Evolutionary conservation across 2,888 invertebrate genomes (phyloP).

Genomic region (Meiosimyza platycephala): DNA sequence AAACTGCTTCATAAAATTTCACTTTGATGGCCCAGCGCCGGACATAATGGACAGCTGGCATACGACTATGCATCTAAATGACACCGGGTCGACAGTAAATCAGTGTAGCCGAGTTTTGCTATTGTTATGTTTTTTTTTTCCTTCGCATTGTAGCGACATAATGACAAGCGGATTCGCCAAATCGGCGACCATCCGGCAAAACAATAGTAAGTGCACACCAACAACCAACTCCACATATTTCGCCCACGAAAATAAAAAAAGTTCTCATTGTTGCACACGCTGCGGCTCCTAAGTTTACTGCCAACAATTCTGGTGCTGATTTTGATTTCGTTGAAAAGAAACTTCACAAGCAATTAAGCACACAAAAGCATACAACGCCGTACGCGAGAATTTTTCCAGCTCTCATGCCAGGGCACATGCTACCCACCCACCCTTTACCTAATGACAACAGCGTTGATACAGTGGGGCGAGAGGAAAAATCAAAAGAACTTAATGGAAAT

Average conservation of each 20-base stretch:
- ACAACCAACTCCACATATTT: too few relatives aligned
- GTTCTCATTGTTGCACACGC: too few relatives aligned
- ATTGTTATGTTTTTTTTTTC: conserved; percentile 2
- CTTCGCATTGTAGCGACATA: conserved; percentile 2
- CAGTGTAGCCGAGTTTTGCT: not conserved
- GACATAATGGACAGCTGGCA: not conserved
- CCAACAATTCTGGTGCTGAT: conserved; percentile 22
- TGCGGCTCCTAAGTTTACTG: not conserved
- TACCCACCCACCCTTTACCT: too few relatives aligned
- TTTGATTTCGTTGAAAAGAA: conserved; percentile 44
- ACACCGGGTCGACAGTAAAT: conserved; percentile 21
- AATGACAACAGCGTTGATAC: too few relatives aligned
- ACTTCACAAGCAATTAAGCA: conserved; percentile 66
- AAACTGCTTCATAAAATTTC: too few relatives aligned
- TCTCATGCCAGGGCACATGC: conserved; percentile 9
- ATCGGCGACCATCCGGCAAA: conserved; percentile 27
- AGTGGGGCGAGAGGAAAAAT: not conserved
- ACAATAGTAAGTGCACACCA: not conserved
- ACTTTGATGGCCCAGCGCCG: too few relatives aligned
- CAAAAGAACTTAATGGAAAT: conserved; percentile 1
- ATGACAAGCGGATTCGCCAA: conserved; percentile 26
- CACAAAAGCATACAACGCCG: conserved; percentile 53
- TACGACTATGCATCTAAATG: conserved; percentile 9
- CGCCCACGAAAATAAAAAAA: not conserved
- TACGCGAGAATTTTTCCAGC: conserved; percentile 39